Evolutionary conservation across 2,888 invertebrate genomes (phyloP).

Genomic region (Achlya flavicornis): DNA sequence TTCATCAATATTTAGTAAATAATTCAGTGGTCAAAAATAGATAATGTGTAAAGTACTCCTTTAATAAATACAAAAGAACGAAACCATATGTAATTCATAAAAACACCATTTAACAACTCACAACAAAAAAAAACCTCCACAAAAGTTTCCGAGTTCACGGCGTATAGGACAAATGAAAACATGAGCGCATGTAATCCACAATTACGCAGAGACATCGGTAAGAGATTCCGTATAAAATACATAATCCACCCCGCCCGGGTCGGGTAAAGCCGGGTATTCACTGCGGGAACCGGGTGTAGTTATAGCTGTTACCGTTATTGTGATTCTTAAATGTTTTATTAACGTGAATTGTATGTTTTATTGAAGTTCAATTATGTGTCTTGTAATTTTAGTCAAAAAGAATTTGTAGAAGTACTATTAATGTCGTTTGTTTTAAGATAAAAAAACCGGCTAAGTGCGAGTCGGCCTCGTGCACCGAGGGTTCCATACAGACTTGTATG

Average conservation of each 20-base stretch:
- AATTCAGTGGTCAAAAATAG: too few species aligned
- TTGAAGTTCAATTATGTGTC: neutral
- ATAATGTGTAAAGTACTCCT: too few species aligned
- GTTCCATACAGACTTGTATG: too few species aligned
- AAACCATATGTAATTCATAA: too few species aligned
- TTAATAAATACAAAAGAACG: too few species aligned
- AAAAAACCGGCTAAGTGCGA: too few species aligned
- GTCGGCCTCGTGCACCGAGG: too few species aligned
- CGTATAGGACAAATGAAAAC: conserved; percentile 68
- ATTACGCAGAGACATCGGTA: conserved; percentile 78
- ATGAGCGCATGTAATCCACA: conserved; percentile 75
- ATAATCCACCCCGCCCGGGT: conserved; percentile 59
- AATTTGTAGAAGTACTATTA: too few species aligned
- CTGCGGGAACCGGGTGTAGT: conserved; percentile 30
- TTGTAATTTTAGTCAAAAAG: too few species aligned
- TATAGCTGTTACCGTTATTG: conserved; percentile 18
- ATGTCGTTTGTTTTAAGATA: too few species aligned
- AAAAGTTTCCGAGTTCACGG: conserved; percentile 26
- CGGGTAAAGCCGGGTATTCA: conserved; percentile 37
- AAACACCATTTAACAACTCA: neutral
- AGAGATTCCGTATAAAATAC: conserved; percentile 77
- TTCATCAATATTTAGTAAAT: too few species aligned
- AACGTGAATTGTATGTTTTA: neutral
- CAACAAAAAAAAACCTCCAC: neutral
- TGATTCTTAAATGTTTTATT: conserved; percentile 1